Base-by-base conservation (phyloP, 2,888 invertebrate species). In the Hipparchia semele region DNA sequence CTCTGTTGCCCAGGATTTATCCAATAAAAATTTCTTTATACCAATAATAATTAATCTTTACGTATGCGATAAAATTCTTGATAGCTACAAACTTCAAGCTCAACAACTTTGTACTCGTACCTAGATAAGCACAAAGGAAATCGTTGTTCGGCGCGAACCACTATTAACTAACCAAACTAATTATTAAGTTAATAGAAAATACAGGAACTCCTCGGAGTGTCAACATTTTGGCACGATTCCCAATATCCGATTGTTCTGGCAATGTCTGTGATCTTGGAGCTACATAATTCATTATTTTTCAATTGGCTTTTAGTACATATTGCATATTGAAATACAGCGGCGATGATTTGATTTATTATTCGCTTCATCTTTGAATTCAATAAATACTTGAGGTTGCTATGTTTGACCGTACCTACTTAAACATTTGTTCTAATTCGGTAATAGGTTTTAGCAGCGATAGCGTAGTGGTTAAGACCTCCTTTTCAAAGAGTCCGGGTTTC, bases 291-390 rank as follows among this genome's bases (percentile, higher is more conserved):
- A 62, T 70, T 72, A 75, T 68, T 39, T 62, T 33, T 73, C 73
- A 71, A 73, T 73, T 65, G 51, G 73, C 75, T 73, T 75, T 73
- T 71, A 75, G 68, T 71, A 71, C 12, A 23, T 23, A 60, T 23
- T 53, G 33, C 39, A 39, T 53, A 33, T 56, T n/a, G 23, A 46
- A 49, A 61, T 39, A 71, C 53, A 51, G 46, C 53, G n/a, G 61
- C 10, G 68, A 68, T 60, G 62, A 68, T 56, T 68, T 75, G 70
- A 71, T 75, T 75, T 72, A 72, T 70, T 65, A 12, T 13, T 51
- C 23, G 13, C 13, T 13, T 23, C 23, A n/a, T 62, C 13, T 13
- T 4, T 13, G 9, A 33, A 6, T 13, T 46, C n/a, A 58, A 7
- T 58, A 46, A 49, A 46, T 46, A 49, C n/a, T 62, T 39, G 46